Base-by-base conservation (phyloP, 1,140 invertebrate genomes). In the Homalodisca vitripennis region DNA sequence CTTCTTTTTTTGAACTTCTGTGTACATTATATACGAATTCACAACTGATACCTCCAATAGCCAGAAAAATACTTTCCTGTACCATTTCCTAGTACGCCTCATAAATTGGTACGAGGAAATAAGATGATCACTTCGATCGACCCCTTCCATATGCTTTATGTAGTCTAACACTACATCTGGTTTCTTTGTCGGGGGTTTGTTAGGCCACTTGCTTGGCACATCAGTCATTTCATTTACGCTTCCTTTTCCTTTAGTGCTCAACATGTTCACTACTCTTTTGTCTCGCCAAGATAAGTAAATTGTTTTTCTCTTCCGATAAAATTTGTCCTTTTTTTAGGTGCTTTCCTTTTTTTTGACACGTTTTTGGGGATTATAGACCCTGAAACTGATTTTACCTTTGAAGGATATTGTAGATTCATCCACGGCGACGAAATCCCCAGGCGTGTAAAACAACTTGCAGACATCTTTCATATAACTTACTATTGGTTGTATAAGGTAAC, bases 121-220 rank as follows among this genome's bases (percentile, higher is more conserved):
- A 73, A 74, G 75, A 63, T 75, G 74, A 46, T 79, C 77, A 30
- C 53, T 75, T 30, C 66, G 66, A 72, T 74, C 76, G 31, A 77
- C 74, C 67, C n/a, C 72, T 72, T 17, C 76, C 76, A 77, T 77
- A 73, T 69, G 62, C 72, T 73, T 69, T 3, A 41, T 17, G 34
- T 41, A 10, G 17, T 41, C 34, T 41, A 41, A 41, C 6, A 41
- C 34, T 17, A 6, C 34, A 10, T 41, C 17, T 41, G 34, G 34
- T 41, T 41, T 41, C 17, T 17, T 41, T 41, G 17, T 41, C 17
- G 34, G 34, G 34, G 34, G 34, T 41, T 41, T 41, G 34, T 41
- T 41, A 10, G 34, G 34, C 34, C 34, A 41, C 17, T 41, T 41
- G 17, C 34, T 41, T 41, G 34, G 17, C 34, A 41, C 34, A 6